Evolutionary conservation across 2,888 invertebrate genomes (phyloP).

Genomic region (Heliconius charithonia): DNA sequence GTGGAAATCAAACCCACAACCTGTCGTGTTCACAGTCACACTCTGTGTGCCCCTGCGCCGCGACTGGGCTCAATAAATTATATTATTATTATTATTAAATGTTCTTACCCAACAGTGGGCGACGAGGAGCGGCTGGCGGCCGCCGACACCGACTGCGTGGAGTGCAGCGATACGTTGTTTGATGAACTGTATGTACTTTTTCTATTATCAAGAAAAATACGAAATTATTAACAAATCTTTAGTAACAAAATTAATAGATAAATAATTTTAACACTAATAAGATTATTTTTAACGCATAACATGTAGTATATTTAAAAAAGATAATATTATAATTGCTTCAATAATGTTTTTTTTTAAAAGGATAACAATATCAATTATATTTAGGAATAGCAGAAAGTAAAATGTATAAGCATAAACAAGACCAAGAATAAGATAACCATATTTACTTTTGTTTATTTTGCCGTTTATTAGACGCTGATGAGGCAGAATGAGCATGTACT

Average conservation of each 20-base stretch:
- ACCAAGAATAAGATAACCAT: too few relatives aligned
- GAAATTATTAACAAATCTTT: background rate
- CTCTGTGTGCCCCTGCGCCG: too few relatives aligned
- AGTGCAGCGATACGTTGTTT: conserved; percentile 58
- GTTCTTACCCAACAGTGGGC: conserved; percentile 72
- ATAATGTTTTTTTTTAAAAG: conserved; percentile 36
- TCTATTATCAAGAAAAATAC: conserved; percentile 53
- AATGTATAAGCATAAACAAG: background rate
- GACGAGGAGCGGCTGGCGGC: conserved; percentile 77
- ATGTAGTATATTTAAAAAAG: too few relatives aligned
- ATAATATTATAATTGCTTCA: too few relatives aligned
- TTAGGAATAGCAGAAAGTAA: background rate
- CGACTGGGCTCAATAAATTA: too few relatives aligned
- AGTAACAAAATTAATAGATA: conserved; percentile 30
- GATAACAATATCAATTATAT: background rate
- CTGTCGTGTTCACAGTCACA: too few relatives aligned
- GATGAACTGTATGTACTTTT: conserved; percentile 69
- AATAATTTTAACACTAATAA: too few relatives aligned
- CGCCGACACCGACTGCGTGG: conserved; percentile 64
- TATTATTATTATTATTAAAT: background rate
- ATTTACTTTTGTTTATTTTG: conserved; percentile 73
- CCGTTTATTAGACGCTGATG: conserved; percentile 67
- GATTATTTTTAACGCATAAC: too few relatives aligned
- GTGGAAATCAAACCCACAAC: too few relatives aligned
- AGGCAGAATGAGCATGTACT: conserved; percentile 67